Conservation (phyloP, 2,113 vertebrate genomes). For the Camarhynchus parvulus region DNA sequence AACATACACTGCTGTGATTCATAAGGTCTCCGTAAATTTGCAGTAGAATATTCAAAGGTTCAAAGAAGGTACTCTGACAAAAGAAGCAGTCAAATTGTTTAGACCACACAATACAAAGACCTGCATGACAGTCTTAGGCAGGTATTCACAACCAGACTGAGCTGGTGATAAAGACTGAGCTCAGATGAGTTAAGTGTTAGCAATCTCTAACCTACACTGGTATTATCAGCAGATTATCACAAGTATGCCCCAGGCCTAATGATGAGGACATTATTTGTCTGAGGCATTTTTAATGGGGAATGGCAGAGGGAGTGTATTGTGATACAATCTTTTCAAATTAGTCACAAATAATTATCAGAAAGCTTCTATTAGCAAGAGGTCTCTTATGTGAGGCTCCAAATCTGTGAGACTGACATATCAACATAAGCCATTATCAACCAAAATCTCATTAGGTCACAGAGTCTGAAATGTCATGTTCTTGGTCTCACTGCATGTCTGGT, state of each 20-base stretch:
- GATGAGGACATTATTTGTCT: conserved; percentile 31
- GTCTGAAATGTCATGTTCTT: not conserved
- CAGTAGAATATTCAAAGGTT: not conserved
- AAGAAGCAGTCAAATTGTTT: not conserved
- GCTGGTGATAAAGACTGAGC: not conserved
- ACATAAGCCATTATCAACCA: not conserved
- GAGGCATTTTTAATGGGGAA: conserved; percentile 3
- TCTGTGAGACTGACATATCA: not conserved
- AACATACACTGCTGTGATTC: not conserved
- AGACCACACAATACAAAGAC: not conserved
- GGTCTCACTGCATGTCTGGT: not conserved
- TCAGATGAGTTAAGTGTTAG: not conserved
- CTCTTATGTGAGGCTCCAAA: not conserved
- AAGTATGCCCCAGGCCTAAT: not conserved
- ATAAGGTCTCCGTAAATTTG: not conserved
- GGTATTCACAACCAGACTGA: not conserved
- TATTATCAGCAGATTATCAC: not conserved
- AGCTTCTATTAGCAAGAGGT: not conserved
- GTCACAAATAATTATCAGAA: not conserved
- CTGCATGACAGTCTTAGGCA: not conserved
- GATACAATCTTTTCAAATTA: conserved; percentile 47
- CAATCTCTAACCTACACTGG: not conserved
- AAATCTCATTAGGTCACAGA: not conserved
- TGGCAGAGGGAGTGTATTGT: not conserved
- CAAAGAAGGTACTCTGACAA: not conserved